Base-by-base conservation (phyloP, 2,113 vertebrate genomes). In the Caranx ignobilis region DNA sequence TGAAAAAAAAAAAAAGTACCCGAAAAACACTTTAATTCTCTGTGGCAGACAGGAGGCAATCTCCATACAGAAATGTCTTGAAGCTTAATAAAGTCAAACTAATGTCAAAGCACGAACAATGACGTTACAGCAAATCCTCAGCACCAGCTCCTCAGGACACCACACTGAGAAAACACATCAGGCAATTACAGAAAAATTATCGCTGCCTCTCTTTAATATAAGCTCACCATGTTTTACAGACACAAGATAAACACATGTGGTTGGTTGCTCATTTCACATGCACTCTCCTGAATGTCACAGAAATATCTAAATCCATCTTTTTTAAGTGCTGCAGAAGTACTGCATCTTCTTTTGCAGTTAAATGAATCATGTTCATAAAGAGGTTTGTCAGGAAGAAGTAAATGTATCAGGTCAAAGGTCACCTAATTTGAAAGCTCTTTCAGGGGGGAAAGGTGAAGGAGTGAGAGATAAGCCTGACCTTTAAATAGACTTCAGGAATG, bases 401-500 rank as follows among this genome's bases (percentile, higher is more conserved):
- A 66, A 62, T 43, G 21, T 47, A 18, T n/a, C 21, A 60, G 26
- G 54, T 71, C 70, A 71, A 11, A 78, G 70, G 61, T 54, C 12
- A 1, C 3, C 2, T 10, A 9, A 43, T 74, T 60, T 55, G 52
- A 81, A 77, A 55, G 56, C 50, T 48, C 61, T 56, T 70, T 43
- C 16, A 41, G 59, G 21, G 21, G 21, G 2, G 43, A 57, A 65
- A 50, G 78, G 74, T 72, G 72, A 74, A 31, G 11, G 35, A 59
- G 11, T 56, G 66, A 35, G 39, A 47, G 47, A 70, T 71, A 61
- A 47, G 63, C 0, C 2, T 57, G 4, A 63, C 56, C 55, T 71
- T 77, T 77, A 52, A 62, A 65, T 35, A 52, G 63, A 45, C 69
- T 71, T 62, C 11, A 63, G 41, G 56, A 77, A 84, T 64, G 45